A percentile compares a stretch with the other conserved stretches of the same genome.
Conservation (phyloP, 2,113 vertebrate species). For the Lontra canadensis region DNA sequence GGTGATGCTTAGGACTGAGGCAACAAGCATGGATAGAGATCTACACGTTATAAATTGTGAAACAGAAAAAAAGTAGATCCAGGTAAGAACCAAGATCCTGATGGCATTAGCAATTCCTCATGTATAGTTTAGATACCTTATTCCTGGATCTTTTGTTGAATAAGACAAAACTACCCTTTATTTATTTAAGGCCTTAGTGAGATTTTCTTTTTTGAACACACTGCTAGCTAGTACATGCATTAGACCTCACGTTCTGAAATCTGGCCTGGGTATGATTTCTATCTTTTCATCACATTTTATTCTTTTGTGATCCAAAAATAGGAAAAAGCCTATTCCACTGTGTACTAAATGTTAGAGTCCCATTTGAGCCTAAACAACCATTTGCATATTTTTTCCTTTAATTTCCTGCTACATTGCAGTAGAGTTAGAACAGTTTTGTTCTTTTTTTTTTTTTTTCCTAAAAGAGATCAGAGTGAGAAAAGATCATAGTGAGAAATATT, state of each 20-base stretch:
- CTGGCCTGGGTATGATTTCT: not conserved
- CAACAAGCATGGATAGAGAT: not conserved
- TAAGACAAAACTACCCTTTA: not conserved
- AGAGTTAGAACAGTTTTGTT: constrained; percentile 3
- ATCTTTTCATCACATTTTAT: not conserved
- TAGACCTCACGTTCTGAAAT: not conserved
- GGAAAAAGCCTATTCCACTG: not conserved
- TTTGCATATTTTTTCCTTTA: not conserved
- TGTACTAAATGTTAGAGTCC: not conserved
- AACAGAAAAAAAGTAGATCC: not conserved
- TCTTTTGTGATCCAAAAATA: not conserved
- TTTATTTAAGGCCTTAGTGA: not conserved
- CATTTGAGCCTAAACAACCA: not conserved
- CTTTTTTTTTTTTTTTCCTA: not conserved
- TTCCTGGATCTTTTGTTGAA: not conserved
- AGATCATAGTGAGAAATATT: constrained; percentile 47
- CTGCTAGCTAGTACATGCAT: not conserved
- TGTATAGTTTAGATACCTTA: not conserved
- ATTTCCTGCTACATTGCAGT: not conserved
- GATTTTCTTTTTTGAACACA: not conserved
- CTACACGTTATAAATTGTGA: not conserved
- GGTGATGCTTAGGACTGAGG: not conserved
- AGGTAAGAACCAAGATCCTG: not conserved
- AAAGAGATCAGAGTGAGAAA: constrained; percentile 45
- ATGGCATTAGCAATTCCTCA: not conserved